phyloP scores from a whole-genome alignment of 2,888 invertebrate species.

The Anoncus sp. region DNA sequence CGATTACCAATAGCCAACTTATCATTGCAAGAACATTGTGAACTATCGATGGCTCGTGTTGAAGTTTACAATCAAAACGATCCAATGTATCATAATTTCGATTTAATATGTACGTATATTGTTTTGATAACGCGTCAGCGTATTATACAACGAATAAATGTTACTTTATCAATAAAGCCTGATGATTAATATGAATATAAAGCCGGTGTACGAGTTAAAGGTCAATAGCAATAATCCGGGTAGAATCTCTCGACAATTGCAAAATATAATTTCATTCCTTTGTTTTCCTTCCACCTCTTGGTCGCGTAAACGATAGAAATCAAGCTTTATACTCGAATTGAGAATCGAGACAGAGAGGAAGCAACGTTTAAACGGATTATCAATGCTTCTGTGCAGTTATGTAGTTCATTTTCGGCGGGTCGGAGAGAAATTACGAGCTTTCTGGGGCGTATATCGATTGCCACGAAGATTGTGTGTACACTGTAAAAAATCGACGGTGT shows the following conservation, averaged over 20 bases:
- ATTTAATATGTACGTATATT: not conserved
- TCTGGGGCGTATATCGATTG: not conserved
- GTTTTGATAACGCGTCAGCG: not conserved
- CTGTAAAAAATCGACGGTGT: too few relatives aligned
- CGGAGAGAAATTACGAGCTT: not conserved
- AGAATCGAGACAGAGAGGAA: not conserved
- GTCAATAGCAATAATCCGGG: not conserved
- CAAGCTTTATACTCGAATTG: not conserved
- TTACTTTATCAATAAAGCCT: not conserved
- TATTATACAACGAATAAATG: constrained; percentile 15
- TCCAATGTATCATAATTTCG: not conserved
- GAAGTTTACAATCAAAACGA: not conserved
- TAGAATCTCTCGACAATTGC: not conserved
- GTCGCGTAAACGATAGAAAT: not conserved
- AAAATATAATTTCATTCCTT: not conserved
- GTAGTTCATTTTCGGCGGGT: not conserved
- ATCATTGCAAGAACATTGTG: not conserved
- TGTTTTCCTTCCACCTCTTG: not conserved
- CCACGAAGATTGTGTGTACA: not conserved
- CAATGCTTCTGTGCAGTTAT: not conserved
- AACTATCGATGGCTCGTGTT: too few relatives aligned
- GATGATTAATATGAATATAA: not conserved
- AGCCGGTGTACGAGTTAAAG: not conserved
- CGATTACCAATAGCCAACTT: not conserved
- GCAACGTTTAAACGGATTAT: constrained; percentile 5